phyloP scores from a whole-genome alignment of 2,113 vertebrate species.

The Monopterus albus region DNA sequence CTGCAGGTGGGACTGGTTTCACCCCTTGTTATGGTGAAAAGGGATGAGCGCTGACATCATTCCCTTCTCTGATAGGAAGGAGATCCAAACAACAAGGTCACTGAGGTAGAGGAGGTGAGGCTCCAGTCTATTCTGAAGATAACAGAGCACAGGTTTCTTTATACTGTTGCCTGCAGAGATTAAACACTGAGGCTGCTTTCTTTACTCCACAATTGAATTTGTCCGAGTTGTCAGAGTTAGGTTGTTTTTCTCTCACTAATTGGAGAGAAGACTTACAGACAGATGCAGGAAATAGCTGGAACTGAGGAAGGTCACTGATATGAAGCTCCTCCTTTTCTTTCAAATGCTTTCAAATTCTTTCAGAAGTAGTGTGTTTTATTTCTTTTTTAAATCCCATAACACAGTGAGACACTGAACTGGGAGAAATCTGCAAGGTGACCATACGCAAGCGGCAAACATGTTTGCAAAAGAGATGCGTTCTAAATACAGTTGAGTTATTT shows the following conservation, averaged over 20 bases:
- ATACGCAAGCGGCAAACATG: conserved; percentile 20
- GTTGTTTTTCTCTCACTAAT: conserved; percentile 79
- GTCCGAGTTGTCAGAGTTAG: conserved; percentile 62
- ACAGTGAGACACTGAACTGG: conserved; percentile 24
- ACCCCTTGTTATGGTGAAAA: conserved; percentile 58
- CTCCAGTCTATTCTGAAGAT: conserved; percentile 60
- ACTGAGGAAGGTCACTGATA: conserved; percentile 63
- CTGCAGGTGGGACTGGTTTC: conserved; percentile 61
- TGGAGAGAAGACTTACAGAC: conserved; percentile 70
- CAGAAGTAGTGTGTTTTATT: conserved; percentile 46
- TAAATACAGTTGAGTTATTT: conserved; percentile 69
- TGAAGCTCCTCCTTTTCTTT: conserved; percentile 42
- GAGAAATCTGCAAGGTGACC: conserved; percentile 70
- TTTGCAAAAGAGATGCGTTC: conserved; percentile 40
- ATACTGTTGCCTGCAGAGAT: conserved; percentile 56
- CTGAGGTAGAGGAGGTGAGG: conserved; percentile 66
- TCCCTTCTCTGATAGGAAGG: conserved; percentile 66
- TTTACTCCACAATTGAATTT: conserved; percentile 57
- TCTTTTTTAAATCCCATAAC: conserved; percentile 52
- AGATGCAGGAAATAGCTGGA: conserved; percentile 54
- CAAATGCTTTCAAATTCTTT: conserved; percentile 65
- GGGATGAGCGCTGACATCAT: conserved; percentile 68
- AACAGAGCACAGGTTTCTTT: conserved; percentile 58
- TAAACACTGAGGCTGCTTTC: conserved; percentile 52
- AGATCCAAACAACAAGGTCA: conserved; percentile 75